Conservation (phyloP, 2,888 invertebrate genomes). For the Spilarctia lutea region DNA sequence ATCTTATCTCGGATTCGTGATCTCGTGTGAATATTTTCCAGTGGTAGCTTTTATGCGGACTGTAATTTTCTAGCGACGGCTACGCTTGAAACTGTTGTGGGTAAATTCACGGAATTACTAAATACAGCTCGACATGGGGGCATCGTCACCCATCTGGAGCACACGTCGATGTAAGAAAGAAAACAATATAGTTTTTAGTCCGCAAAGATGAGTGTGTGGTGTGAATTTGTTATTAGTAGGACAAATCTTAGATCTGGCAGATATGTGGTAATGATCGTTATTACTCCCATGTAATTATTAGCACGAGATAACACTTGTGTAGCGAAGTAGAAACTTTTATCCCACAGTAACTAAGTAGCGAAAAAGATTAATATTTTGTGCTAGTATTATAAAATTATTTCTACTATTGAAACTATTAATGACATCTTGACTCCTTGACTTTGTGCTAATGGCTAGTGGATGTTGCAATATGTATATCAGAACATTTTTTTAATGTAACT, state of each 20-base stretch:
- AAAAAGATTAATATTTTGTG: neutral
- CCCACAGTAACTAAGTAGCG: neutral
- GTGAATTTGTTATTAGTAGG: constrained; percentile 57
- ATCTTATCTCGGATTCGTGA: constrained; percentile 38
- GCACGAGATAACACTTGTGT: constrained; percentile 55
- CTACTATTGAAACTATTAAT: no score
- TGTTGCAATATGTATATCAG: no score
- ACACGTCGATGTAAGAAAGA: constrained; percentile 50
- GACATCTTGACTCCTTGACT: no score
- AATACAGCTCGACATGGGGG: constrained; percentile 50
- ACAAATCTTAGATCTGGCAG: constrained; percentile 51
- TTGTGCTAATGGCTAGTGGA: no score
- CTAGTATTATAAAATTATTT: no score
- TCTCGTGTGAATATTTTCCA: constrained; percentile 38
- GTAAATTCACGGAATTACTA: constrained; percentile 44
- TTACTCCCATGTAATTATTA: constrained; percentile 52
- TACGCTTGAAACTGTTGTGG: constrained; percentile 13
- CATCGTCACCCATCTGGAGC: constrained; percentile 59
- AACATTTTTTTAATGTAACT: neutral
- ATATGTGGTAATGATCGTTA: constrained; percentile 49
- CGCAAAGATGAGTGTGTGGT: constrained; percentile 63
- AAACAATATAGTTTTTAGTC: constrained; percentile 65
- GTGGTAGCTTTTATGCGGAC: constrained; percentile 21
- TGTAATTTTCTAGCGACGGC: constrained; percentile 21
- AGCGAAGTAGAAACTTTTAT: constrained; percentile 31